Base-by-base conservation (phyloP, 2,888 invertebrate genomes). In the Pseudanteris insignis region DNA sequence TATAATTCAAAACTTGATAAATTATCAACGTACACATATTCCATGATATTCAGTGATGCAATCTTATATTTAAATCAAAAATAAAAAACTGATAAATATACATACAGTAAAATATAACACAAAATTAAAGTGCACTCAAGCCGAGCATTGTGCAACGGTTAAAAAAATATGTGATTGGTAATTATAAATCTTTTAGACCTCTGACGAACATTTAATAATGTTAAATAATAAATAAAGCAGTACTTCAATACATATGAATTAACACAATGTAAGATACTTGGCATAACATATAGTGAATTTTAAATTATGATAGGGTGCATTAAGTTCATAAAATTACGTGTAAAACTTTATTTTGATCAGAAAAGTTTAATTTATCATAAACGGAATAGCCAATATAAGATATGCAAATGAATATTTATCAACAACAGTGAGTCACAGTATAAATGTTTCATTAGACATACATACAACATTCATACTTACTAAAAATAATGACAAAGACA, bases 101-200 rank as follows among this genome's bases (percentile, higher is more conserved):
- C 61, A 50, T 43, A 64, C 50, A 64, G 58, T 61, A 48, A 58
- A 58, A 58, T 59, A 50, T 54, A 58, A 64, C 53, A 61, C 61
- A 50, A 53, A 58, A 61, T 58, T 60, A 48, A 58, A 58, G 64
- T 61, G 64, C 64, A 64, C 64, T 58, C 54, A 64, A 64, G 54
- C 64, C 61, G 64, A 54, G 61, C 61, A 62, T 64, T 46, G 58
- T 58, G 58, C 58, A 37, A 60, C 50, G 41, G 44, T 51, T 62
- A 55, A 51, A 46, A n/a, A 55, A 43, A 55, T 54, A 55, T 50
- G 44, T 60, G 54, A 48, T 40, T 50, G 34, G 46, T 46, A 41
- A 34, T 36, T 41, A 51, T 51, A 55, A 51, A 51, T 62, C 28
- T n/a, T n/a, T n/a, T n/a, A n/a, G n/a, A n/a, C n/a, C n/a, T n/a